Conservation (phyloP, 1,140 invertebrate genomes). For the Drosophila parabipectinata region DNA sequence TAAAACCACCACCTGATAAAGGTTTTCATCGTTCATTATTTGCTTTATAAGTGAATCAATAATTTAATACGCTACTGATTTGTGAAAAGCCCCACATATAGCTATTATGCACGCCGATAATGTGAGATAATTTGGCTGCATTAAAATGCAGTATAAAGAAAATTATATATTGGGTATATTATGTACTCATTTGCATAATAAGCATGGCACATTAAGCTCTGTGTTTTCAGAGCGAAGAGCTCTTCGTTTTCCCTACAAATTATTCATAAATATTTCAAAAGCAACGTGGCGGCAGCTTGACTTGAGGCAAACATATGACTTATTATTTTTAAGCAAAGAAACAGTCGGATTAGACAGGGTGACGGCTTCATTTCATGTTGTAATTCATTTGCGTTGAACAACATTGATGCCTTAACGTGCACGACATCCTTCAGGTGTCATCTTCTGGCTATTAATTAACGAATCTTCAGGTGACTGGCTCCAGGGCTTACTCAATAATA, state of each 20-base stretch:
- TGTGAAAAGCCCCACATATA: slow-evolving; percentile 42
- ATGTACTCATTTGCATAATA: slow-evolving; percentile 29
- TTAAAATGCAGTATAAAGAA: slow-evolving; percentile 19
- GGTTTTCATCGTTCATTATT: slow-evolving; percentile 57
- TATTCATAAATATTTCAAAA: slow-evolving; percentile 16
- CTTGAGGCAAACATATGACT: slow-evolving; percentile 11
- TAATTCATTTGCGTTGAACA: slow-evolving; percentile 52
- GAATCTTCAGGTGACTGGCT: slow-evolving; percentile 41
- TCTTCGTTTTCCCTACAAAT: neutral
- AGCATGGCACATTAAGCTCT: neutral
- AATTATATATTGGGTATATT: slow-evolving; percentile 30
- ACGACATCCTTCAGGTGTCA: slow-evolving; percentile 42
- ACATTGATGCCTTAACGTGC: slow-evolving; percentile 40
- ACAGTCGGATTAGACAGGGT: slow-evolving; percentile 34
- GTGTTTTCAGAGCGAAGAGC: neutral
- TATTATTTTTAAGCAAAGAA: slow-evolving; percentile 52
- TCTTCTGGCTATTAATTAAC: slow-evolving; percentile 60
- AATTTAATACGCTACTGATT: slow-evolving; percentile 59
- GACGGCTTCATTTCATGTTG: slow-evolving; percentile 29
- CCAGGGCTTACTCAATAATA: slow-evolving; percentile 19
- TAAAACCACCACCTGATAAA: slow-evolving; percentile 26
- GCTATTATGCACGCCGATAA: neutral
- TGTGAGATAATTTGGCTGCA: slow-evolving; percentile 45
- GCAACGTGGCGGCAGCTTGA: slow-evolving; percentile 24
- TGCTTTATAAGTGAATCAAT: slow-evolving; percentile 63